Base-by-base conservation (phyloP, 2,113 vertebrate species). In the Scalopus aquaticus region DNA sequence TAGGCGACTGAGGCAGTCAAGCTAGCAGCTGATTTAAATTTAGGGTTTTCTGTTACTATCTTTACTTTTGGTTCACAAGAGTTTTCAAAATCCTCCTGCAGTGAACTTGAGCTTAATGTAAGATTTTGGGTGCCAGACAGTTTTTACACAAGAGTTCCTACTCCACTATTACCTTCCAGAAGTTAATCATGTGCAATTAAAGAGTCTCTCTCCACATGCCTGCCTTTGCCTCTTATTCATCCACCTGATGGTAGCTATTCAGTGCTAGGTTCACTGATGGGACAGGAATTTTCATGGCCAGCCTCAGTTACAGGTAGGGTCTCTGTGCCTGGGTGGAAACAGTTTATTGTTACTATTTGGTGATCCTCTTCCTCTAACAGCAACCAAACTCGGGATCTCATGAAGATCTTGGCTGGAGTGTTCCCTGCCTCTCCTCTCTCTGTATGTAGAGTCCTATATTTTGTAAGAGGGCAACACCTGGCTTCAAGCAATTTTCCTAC, bases 171-270 rank as follows among this genome's bases (percentile, higher is more conserved):
- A 54, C 16, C 51, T 54, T 54, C 20, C 6, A 54, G 19, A 20
- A 54, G 17, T 54, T 54, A 54, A 54, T 16, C 4, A 54, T 54
- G 51, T 54, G 51, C 51, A 54, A 54, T 54, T 54, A 19, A 54
- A 49, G 46, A 49, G 46, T 49, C 46, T 49, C 20, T 78, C 17
- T 17, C 56, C 20, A 6, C 9, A 26, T 3, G 39, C 28, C 54
- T 56, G 32, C 2, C 3, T 6, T 4, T 24, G 1, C 12, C 6
- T 44, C 3, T 2, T 3, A 39, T 79, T 58, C 30, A 22, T n/a
- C 16, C 0, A 60, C 77, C 11, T 51, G 2, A 24, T 72, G 8
- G 42, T 2, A 85, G 1, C 16, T 44, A 35, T 15, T 73, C 20
- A 35, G 5, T 26, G 6, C 10, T 78, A 37, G 30, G 17, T 39